A percentile compares a stretch with the other conserved stretches of the same genome.
Conservation (phyloP, 2,797 vertebrate species). For the Mus caroli region DNA sequence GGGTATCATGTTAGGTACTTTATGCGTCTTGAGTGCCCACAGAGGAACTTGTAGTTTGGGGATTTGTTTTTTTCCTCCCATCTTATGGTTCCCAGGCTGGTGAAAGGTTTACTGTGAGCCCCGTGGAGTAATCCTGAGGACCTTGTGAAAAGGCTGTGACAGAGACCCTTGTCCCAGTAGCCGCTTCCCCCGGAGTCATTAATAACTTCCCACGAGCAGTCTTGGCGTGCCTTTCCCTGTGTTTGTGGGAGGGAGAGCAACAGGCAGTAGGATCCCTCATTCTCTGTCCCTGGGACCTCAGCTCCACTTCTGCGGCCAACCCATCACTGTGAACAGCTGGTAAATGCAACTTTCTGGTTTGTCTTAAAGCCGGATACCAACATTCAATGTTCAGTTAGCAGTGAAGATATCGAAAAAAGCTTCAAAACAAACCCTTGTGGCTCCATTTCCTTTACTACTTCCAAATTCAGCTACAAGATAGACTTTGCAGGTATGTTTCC, state of each 20-base stretch:
- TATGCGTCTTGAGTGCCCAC: background rate
- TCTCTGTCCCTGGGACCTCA: constrained; percentile 58
- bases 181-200: background rate
- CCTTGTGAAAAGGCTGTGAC: constrained; percentile 31
- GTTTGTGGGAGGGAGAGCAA: constrained; percentile 12
- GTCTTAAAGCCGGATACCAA: constrained; percentile 94
- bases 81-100: background rate
- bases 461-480: constrained; percentile 97
- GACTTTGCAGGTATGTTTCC: constrained; percentile 94
- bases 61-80: background rate
- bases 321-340: constrained; percentile 73
- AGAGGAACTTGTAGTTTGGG: background rate
- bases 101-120: constrained; percentile 44
- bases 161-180: rapidly evolving
- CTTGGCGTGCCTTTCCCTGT: background rate
- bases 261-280: background rate
- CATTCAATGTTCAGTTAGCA: constrained; percentile 95
- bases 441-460: constrained; percentile 95
- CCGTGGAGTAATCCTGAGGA: constrained; percentile 5
- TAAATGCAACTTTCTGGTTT: constrained; percentile 84
- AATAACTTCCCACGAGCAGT: background rate
- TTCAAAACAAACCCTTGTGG: constrained; percentile 94
- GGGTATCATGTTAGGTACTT: background rate
- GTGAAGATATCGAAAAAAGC: constrained; percentile 96
- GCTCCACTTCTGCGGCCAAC: constrained; percentile 55